Percentiles rank a stretch among this genome's conserved stretches.
Evolutionary conservation across 1,140 invertebrate genomes (phyloP).

Genomic region (Lepeophtheirus salmonis): DNA sequence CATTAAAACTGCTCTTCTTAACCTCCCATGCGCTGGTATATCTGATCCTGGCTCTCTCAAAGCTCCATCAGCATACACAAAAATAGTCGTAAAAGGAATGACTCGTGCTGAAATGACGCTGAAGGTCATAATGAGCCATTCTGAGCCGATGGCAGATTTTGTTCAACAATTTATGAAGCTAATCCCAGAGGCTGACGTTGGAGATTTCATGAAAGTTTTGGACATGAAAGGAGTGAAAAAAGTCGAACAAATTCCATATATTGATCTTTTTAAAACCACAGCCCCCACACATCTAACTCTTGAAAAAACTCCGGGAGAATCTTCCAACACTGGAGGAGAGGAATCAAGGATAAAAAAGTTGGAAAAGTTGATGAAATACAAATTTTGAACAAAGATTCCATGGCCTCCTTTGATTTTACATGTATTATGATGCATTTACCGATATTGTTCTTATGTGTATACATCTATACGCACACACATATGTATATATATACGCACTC

Average conservation of each 20-base stretch:
- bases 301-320: background rate
- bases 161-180: slow-evolving; percentile 76
- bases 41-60: slow-evolving; percentile 53
- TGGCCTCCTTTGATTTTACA: too few species aligned
- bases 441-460: too few species aligned
- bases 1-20: slow-evolving; percentile 83
- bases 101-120: slow-evolving; percentile 95
- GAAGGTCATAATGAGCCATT: slow-evolving; percentile 85
- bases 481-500: too few species aligned
- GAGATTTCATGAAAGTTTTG: slow-evolving; percentile 76
- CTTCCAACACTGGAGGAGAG: slow-evolving; percentile 1
- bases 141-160: slow-evolving; percentile 52
- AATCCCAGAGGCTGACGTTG: slow-evolving; percentile 64
- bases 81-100: slow-evolving; percentile 89
- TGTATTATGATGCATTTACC: too few species aligned
- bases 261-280: slow-evolving; percentile 3
- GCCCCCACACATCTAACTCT: background rate
- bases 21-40: slow-evolving; percentile 79
- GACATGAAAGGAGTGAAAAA: slow-evolving; percentile 16
- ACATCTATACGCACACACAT: too few species aligned
- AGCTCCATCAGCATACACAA: slow-evolving; percentile 37
- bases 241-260: background rate
- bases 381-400: too few species aligned
- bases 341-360: slow-evolving; percentile 14
- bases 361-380: slow-evolving; percentile 14